A percentile compares a stretch with the other conserved stretches of the same genome.
These are phyloP conservation scores for Heptranchias perlo DNA, from an alignment of 2,113 vertebrate genomes.

Conservation along the genomic window DNA sequence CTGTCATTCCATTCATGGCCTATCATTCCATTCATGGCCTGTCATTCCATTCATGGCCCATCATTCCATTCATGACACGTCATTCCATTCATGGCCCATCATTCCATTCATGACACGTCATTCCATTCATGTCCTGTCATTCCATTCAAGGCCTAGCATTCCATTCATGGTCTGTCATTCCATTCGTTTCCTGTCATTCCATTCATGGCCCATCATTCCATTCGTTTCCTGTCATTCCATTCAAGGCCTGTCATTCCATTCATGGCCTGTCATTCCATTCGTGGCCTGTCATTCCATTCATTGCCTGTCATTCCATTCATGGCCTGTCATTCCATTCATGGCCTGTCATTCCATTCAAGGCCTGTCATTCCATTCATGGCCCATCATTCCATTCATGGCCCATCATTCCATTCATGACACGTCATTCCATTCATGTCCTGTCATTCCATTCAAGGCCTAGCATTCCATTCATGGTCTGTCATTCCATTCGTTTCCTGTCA, in stretches of 20 bases:
- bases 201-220: background rate
- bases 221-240: no score
- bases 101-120: background rate
- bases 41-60: background rate
- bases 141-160: background rate
- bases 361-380: background rate
- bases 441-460: background rate
- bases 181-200: background rate
- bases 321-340: background rate
- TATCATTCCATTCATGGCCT: background rate
- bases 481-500: background rate
- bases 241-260: background rate
- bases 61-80: background rate
- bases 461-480: background rate
- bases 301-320: background rate
- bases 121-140: background rate
- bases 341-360: background rate
- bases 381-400: background rate
- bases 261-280: no score
- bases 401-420: background rate
- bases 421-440: background rate
- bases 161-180: background rate
- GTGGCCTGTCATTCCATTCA: background rate
- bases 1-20: background rate
- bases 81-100: background rate